Evolutionary conservation across 2,113 vertebrate species (phyloP).

Genomic region (Neomonachus schauinslandi): DNA sequence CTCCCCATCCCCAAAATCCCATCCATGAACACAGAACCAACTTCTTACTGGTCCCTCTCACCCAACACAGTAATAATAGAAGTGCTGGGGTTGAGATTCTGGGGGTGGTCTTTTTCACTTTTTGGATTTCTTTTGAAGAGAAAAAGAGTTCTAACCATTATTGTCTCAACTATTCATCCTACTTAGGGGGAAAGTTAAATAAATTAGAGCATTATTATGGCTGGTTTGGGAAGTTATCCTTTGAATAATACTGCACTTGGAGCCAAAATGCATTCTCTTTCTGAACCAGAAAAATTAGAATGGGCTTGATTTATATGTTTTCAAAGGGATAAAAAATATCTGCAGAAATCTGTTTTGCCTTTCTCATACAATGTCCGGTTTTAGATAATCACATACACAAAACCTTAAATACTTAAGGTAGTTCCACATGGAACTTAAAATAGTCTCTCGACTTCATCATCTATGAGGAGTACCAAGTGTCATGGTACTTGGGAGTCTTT

Average conservation of each 20-base stretch:
- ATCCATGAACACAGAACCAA: background rate
- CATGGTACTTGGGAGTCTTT: background rate
- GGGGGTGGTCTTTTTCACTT: background rate
- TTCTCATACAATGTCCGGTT: conserved; percentile 15
- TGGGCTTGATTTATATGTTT: conserved; percentile 45
- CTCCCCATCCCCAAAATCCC: background rate
- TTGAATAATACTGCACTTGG: conserved; percentile 15
- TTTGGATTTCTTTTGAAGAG: conserved; percentile 43
- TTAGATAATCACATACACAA: conserved; percentile 32
- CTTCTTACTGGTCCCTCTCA: background rate
- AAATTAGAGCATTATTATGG: conserved; percentile 48
- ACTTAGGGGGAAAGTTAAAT: background rate
- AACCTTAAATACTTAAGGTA: background rate
- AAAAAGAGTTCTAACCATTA: conserved; percentile 15
- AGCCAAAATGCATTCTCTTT: conserved; percentile 39
- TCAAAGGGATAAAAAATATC: conserved; percentile 31
- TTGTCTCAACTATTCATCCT: background rate
- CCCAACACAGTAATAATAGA: background rate
- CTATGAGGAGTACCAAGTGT: background rate
- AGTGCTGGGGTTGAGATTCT: background rate
- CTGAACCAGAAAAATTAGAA: conserved; percentile 47
- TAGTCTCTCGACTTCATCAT: background rate
- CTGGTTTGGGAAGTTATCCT: conserved; percentile 25
- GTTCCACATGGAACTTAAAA: background rate
- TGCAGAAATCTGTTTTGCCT: conserved; percentile 32